Base-by-base conservation (phyloP, 2,888 invertebrate genomes). In the Drosophila mimetica region DNA sequence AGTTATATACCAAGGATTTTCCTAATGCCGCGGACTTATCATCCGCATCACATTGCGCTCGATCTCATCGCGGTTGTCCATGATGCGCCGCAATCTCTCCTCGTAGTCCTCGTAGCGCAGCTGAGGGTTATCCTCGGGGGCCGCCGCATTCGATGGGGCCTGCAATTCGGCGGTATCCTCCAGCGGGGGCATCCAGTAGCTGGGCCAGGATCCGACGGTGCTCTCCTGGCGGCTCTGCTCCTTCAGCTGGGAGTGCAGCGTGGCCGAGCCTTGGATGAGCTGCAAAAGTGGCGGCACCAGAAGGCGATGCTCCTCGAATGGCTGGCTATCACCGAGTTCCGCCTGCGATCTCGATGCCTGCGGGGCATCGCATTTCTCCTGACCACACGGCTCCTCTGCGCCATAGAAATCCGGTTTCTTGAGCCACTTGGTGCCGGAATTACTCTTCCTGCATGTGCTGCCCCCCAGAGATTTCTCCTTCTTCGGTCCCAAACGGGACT, bases 61-160 rank as follows among this genome's bases (percentile, higher is more conserved):
- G 30, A 81, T 78, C 13, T 22, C 44, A n/a, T 42, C 76, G 5
- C 61, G 71, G 36, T 79, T 79, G 30, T 57, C 46, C 30, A 74
- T 50, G 4, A 79, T 44, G 6, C 53, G 61, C 1, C 28, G 22
- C 0, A 79, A 41, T 13, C 58, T 74, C 13, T 39, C 44, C n/a
- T 53, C 61, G 22, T 78, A 81, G 0, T 46, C 36, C 6, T 37
- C 42, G 6, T 66, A 55, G 0, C 48, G 36, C 11, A 46, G 4
- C 0, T 39, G 42, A 5, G 44, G 37, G 0, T 2, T 3, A 0
- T 13, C n/a, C 4, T 20, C 46, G 1, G 47, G 9, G 7, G 16
- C 4, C 5, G 11, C 4, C 5, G 9, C 1, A 1, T 46, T 8
- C 1, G 5, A 9, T 14, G 13, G 4, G 36, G 13, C 14, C 1